Evolutionary conservation across 2,888 invertebrate genomes (phyloP).

Genomic region (Acleris laterana): DNA sequence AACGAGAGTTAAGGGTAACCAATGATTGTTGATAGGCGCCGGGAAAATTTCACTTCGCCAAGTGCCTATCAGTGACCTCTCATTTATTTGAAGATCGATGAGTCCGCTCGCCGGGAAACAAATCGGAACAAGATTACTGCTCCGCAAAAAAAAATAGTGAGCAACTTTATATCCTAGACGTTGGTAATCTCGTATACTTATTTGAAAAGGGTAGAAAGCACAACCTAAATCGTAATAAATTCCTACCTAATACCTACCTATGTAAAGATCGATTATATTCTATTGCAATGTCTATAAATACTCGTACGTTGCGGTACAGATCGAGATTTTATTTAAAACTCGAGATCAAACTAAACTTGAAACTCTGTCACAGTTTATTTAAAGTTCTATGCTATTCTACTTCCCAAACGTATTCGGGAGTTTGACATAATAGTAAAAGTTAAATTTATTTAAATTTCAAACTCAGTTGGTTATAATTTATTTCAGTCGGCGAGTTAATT

Average conservation of each 20-base stretch:
- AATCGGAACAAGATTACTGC: neutral
- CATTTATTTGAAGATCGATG: conserved; percentile 21
- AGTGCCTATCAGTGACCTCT: conserved; percentile 25
- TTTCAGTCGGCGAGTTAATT: conserved; percentile 29
- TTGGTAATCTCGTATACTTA: too few species aligned
- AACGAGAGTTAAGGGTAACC: conserved; percentile 40
- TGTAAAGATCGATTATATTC: too few species aligned
- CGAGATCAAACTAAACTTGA: too few species aligned
- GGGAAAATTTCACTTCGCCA: conserved; percentile 29
- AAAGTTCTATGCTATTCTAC: neutral
- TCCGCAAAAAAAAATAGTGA: too few species aligned
- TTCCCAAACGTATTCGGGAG: neutral
- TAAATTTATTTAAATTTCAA: conserved; percentile 10
- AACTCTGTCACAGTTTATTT: too few species aligned
- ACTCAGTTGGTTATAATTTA: conserved; percentile 25
- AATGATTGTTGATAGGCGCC: conserved; percentile 34
- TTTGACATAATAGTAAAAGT: conserved; percentile 10
- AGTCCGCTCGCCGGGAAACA: conserved; percentile 15
- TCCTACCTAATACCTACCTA: too few species aligned
- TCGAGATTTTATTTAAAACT: too few species aligned
- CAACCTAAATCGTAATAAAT: too few species aligned
- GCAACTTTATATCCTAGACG: too few species aligned
- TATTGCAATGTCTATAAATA: too few species aligned
- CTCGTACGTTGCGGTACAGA: too few species aligned
- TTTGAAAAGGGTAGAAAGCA: too few species aligned